These are phyloP conservation scores for Conger conger DNA, from an alignment of 2,113 vertebrate species.

Conservation along the genomic window DNA sequence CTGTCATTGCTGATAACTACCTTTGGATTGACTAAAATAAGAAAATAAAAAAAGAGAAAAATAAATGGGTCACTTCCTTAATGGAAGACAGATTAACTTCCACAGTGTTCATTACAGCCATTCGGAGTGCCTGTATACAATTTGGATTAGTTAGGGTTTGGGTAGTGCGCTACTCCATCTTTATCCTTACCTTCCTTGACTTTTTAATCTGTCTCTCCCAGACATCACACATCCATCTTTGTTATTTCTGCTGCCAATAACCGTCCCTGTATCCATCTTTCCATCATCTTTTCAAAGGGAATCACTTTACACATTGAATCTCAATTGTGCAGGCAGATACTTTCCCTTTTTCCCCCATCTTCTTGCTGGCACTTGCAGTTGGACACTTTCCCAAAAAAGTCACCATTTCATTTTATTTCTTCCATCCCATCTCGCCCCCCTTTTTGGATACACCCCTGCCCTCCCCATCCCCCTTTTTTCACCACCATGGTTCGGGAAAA, in stretches of 20 bases:
- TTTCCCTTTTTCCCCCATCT: background rate
- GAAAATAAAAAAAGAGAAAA: background rate
- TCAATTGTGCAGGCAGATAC: conserved; percentile 1
- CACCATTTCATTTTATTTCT: background rate
- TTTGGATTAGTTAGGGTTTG: conserved; percentile 34
- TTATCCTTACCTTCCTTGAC: conserved; percentile 41
- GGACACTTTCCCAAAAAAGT: background rate
- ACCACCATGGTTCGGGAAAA: background rate
- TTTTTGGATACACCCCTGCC: background rate
- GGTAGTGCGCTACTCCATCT: conserved; percentile 34
- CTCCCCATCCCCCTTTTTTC: background rate
- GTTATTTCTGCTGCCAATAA: conserved; percentile 47
- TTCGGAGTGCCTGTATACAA: conserved; percentile 39
- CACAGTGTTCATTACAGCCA: conserved; percentile 32
- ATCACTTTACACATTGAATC: conserved; percentile 18
- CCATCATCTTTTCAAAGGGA: conserved; percentile 18
- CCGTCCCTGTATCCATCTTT: conserved; percentile 33
- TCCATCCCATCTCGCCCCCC: background rate
- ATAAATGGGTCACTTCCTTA: background rate
- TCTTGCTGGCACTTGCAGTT: background rate
- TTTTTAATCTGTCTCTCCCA: conserved; percentile 42
- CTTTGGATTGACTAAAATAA: background rate
- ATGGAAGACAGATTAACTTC: background rate
- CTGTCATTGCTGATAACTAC: background rate
- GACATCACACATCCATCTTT: conserved; percentile 52